Conservation (phyloP, 2,113 vertebrate genomes). For the Panthera uncia region DNA sequence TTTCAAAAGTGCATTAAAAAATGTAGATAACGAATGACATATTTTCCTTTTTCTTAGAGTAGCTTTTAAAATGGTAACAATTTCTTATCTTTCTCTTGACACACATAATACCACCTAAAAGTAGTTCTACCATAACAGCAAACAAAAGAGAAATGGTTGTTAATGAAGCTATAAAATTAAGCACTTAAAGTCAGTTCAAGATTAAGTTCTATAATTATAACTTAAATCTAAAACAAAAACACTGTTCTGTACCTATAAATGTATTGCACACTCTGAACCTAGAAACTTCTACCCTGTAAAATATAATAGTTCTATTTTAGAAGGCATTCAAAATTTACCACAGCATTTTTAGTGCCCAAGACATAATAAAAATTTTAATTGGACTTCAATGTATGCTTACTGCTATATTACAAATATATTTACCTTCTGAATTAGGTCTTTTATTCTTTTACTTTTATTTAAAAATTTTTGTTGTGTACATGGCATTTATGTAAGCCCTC, state of each 20-base stretch:
- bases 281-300: conserved; percentile 23
- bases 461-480: background rate
- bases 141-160: conserved; percentile 49
- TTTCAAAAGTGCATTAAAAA: conserved; percentile 75
- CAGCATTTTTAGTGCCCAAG: conserved; percentile 29
- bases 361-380: conserved; percentile 5
- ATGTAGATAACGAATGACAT: conserved; percentile 63
- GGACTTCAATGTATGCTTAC: conserved; percentile 12
- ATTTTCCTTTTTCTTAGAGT: conserved; percentile 63
- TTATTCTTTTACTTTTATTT: conserved; percentile 19
- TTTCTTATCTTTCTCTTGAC: conserved; percentile 42
- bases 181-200: conserved; percentile 23
- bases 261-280: background rate
- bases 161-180: conserved; percentile 52
- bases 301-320: conserved; percentile 43
- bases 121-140: conserved; percentile 47
- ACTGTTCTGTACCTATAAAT: conserved; percentile 1
- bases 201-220: conserved; percentile 45
- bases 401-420: background rate
- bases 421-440: conserved; percentile 1
- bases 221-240: conserved; percentile 19
- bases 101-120: conserved; percentile 2
- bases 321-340: conserved; percentile 32
- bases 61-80: conserved; percentile 67
- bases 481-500: background rate